These are phyloP conservation scores for Okapia johnstoni DNA, from an alignment of 2,113 vertebrate species.

Conservation along the genomic window DNA sequence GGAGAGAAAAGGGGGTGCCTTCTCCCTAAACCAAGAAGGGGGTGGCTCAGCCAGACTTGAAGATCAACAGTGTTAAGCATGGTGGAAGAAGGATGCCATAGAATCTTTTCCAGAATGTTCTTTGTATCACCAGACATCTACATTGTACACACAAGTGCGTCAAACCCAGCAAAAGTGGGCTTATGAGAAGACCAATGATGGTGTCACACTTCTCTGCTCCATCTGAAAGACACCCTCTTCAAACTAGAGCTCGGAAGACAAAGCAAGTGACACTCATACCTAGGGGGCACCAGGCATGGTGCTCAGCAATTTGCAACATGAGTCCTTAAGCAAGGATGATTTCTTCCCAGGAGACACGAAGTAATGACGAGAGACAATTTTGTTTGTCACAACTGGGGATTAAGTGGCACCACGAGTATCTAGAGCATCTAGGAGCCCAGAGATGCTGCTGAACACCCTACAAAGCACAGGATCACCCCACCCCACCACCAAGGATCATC, in stretches of 20 bases:
- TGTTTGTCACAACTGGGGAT: not conserved
- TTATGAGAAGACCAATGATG: rapidly evolving
- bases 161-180: not conserved
- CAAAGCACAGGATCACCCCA: rapidly evolving
- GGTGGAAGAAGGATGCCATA: not conserved
- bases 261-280: not conserved
- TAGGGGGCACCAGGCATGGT: no score
- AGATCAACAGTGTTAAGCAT: rapidly evolving
- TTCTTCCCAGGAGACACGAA: not conserved
- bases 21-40: not conserved
- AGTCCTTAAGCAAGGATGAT: not conserved
- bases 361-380: not conserved
- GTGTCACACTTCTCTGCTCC: not conserved
- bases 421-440: not conserved
- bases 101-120: not conserved
- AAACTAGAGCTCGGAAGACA: not conserved
- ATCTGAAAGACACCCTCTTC: not conserved
- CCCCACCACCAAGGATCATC: rapidly evolving
- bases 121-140: not conserved
- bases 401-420: not conserved
- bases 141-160: not conserved
- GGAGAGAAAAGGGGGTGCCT: not conserved
- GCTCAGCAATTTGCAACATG: not conserved
- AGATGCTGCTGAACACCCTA: not conserved
- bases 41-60: not conserved